Base-by-base conservation (phyloP, 2,888 invertebrate species). In the Branchellion lobata region DNA sequence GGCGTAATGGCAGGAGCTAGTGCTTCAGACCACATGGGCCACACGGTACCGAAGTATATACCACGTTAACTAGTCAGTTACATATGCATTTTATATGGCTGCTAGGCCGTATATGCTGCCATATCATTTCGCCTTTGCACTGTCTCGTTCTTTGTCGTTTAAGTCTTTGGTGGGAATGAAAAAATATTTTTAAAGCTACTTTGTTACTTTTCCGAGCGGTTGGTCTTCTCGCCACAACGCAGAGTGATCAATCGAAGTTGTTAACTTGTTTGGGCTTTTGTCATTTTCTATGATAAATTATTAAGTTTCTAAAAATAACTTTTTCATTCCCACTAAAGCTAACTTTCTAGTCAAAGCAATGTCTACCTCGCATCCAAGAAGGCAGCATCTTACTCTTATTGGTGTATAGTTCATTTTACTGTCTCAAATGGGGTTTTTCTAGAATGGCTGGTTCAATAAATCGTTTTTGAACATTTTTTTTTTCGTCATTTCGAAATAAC, bases 101-200 rank as follows among this genome's bases (percentile, higher is more conserved):
- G 14, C 40, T 40, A 40, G 40, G 5, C 40, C 5, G 8, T 40
- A 40, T 14, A 40, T 40, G 14, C 40, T 27, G 8, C 8, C 33
- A 69, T 69, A 34, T 33, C 69, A 69, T 69, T 69, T 69, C 29
- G 33, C 14, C 5, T 29, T 33, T 69, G 69, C 69, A 69, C 69
- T 69, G 69, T 33, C 69, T 69, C 69, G 31, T 8, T 8, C 14
- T 27, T 69, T 33, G 27, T 5, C 18, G 5, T 69, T 69, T 69
- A 5, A 69, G 11, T 14, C 21, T 18, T 57, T 57, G 61, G 61
- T 24, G 61, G 61, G 61, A 57, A 57, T 14, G 24, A 18, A 57
- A 24, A 57, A n/a, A 8, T 40, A 40, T 40, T 29, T 65, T 65
- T 65, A 8, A 65, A 51, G 18, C 51, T 51, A 51, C 18, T 51